A percentile compares a stretch with the other conserved stretches of the same genome.
These are phyloP conservation scores for Leptopilina myrica DNA, from an alignment of 2,888 invertebrate genomes.

Conservation along the genomic window DNA sequence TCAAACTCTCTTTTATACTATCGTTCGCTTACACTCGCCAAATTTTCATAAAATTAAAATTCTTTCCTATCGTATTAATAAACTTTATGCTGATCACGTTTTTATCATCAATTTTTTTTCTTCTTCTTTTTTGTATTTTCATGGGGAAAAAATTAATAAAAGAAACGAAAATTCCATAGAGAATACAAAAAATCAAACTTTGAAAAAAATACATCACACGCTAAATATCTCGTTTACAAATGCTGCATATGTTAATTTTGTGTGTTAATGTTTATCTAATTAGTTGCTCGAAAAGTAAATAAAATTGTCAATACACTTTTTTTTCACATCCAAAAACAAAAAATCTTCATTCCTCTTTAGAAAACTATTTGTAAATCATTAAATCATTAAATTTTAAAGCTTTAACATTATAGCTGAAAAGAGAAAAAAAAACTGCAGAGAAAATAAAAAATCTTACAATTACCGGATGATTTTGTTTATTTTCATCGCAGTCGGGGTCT, in stretches of 20 bases:
- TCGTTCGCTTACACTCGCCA: background rate
- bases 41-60: conserved; percentile 5
- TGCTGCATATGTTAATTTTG: background rate
- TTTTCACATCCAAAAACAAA: background rate
- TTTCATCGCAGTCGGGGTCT: background rate
- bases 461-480: conserved; percentile 33
- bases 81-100: too few relatives aligned
- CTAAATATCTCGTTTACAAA: conserved; percentile 3
- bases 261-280: conserved; percentile 6
- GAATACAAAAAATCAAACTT: too few relatives aligned
- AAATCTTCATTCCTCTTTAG: background rate
- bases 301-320: background rate
- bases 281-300: background rate
- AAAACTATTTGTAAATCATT: background rate
- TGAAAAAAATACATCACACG: background rate
- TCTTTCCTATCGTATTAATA: background rate
- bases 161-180: too few relatives aligned
- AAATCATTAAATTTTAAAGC: background rate
- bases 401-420: too few relatives aligned
- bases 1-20: background rate
- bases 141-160: too few relatives aligned
- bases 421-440: too few relatives aligned
- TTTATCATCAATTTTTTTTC: too few relatives aligned
- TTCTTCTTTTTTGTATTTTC: too few relatives aligned
- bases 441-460: conserved; percentile 7